phyloP scores from a whole-genome alignment of 2,797 vertebrate genomes.

The Ceyx erithaca region DNA sequence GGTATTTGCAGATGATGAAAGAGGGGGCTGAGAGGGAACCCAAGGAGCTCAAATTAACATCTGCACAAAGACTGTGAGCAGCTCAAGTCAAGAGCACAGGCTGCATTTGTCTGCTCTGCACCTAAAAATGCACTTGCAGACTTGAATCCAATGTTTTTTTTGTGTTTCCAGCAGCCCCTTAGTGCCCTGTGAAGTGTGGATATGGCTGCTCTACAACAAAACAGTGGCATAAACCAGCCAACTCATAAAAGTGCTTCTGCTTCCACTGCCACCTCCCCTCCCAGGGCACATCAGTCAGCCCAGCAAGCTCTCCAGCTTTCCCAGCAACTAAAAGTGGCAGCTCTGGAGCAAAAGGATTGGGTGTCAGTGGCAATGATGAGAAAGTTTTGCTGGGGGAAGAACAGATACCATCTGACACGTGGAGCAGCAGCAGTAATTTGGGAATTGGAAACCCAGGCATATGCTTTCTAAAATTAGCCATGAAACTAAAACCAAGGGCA shows the following conservation, averaged over 20 bases:
- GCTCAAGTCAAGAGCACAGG: not conserved
- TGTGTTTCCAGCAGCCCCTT: not conserved
- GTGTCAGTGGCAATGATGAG: slow-evolving; percentile 34
- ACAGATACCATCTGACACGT: slow-evolving; percentile 55
- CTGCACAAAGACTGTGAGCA: not conserved
- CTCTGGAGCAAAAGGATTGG: slow-evolving; percentile 25
- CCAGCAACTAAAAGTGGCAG: slow-evolving; percentile 48
- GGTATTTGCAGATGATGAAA: not conserved
- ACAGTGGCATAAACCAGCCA: not conserved
- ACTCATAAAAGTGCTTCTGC: not conserved
- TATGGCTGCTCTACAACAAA: not conserved
- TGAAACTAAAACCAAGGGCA: slow-evolving; percentile 68
- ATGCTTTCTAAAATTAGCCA: slow-evolving; percentile 76
- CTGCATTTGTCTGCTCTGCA: not conserved
- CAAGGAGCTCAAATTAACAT: not conserved
- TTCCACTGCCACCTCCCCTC: not conserved
- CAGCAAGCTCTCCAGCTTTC: not conserved
- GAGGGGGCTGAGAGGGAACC: not conserved
- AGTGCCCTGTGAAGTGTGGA: not conserved
- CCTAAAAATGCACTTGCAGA: not conserved
- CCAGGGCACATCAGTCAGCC: not conserved
- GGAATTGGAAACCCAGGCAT: slow-evolving; percentile 69
- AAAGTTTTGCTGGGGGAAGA: slow-evolving; percentile 46
- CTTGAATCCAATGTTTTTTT: not conserved
- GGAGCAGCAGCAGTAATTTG: slow-evolving; percentile 50